A percentile compares a stretch with the other conserved stretches of the same genome.
Conservation (phyloP, 2,888 invertebrate species). For the Lutraria lutraria region DNA sequence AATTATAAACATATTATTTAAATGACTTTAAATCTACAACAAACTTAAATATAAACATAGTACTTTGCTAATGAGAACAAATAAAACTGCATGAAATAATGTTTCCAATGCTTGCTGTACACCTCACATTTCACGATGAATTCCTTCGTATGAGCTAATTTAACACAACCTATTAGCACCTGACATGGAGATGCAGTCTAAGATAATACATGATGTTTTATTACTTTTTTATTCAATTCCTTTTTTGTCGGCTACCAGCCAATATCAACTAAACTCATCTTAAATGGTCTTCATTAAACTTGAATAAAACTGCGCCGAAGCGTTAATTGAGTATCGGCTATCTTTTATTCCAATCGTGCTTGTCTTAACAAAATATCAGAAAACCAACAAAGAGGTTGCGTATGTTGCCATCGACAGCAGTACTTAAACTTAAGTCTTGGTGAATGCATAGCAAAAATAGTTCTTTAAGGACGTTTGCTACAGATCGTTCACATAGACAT, state of each 20-base stretch:
- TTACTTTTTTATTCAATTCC: neutral
- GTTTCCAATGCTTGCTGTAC: too few species aligned
- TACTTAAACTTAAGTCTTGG: too few species aligned
- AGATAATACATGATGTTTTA: neutral
- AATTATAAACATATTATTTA: too few species aligned
- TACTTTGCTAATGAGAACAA: too few species aligned
- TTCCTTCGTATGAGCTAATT: too few species aligned
- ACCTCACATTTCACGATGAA: too few species aligned
- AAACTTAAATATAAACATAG: too few species aligned
- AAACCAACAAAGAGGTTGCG: neutral
- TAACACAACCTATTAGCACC: neutral
- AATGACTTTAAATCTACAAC: too few species aligned
- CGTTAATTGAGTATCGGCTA: neutral
- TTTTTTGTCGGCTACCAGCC: neutral
- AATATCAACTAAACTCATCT: neutral
- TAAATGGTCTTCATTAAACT: neutral
- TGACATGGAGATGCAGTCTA: neutral
- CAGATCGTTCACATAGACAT: too few species aligned
- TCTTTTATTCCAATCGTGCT: neutral
- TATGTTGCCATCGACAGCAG: neutral
- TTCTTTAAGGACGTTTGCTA: too few species aligned
- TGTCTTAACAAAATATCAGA: neutral
- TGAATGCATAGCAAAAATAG: too few species aligned
- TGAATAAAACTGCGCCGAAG: neutral
- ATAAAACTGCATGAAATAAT: too few species aligned